Evolutionary conservation across 2,113 vertebrate species (phyloP).

Genomic region (Phalacrocorax brasilianus): DNA sequence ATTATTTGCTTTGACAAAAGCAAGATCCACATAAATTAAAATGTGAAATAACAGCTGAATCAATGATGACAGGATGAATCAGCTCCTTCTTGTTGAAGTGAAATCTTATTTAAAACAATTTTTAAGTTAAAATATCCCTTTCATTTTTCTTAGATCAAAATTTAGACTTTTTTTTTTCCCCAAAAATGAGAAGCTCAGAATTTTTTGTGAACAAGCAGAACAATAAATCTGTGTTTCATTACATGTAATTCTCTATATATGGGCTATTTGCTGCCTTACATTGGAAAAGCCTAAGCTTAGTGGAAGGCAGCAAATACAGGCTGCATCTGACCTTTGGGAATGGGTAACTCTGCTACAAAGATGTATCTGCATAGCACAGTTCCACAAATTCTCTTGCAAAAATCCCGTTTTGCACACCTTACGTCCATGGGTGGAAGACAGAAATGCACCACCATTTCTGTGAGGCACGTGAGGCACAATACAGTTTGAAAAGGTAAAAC

Average conservation of each 20-base stretch:
- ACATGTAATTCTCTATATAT: neutral
- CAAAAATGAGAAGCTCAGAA: neutral
- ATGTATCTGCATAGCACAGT: neutral
- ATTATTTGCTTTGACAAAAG: neutral
- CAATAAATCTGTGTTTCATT: neutral
- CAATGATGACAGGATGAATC: neutral
- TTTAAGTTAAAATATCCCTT: neutral
- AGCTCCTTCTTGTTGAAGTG: neutral
- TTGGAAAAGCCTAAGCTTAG: neutral
- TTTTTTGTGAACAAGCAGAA: neutral
- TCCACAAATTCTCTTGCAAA: neutral
- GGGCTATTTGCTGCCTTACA: neutral
- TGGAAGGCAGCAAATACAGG: neutral
- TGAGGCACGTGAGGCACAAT: neutral
- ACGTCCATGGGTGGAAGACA: neutral
- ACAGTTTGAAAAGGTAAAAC: neutral
- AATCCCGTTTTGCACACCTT: neutral
- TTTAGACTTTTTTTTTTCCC: neutral
- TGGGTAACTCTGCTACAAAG: neutral
- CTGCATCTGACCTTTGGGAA: neutral
- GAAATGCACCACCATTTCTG: neutral
- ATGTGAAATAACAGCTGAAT: neutral
- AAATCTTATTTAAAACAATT: neutral
- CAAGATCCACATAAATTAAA: neutral
- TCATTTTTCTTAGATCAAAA: neutral